phyloP scores from a whole-genome alignment of 2,113 vertebrate genomes.

The Psettodes erumei region DNA sequence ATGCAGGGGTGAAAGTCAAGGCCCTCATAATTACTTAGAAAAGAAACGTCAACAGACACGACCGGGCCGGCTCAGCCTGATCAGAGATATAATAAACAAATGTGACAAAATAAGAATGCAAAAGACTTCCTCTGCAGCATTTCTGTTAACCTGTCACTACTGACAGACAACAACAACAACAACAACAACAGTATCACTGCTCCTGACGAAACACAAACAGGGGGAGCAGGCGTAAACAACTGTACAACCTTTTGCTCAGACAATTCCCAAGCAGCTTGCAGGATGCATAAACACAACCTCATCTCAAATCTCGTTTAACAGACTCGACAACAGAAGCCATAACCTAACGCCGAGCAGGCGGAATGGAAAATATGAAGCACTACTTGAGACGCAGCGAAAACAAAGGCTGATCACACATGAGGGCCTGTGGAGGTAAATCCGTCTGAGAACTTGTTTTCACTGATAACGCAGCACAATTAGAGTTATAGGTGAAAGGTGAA shows the following conservation, averaged over 20 bases:
- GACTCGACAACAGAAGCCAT: too few species aligned
- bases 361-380: background rate
- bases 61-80: conserved; percentile 15
- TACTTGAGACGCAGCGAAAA: background rate
- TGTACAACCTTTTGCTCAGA: background rate
- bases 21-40: background rate
- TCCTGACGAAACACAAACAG: too few species aligned
- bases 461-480: background rate
- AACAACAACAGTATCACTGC: background rate
- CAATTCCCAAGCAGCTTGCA: background rate
- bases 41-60: background rate
- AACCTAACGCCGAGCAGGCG: background rate
- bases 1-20: background rate
- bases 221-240: background rate
- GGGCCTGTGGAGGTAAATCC: background rate
- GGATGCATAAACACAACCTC: background rate
- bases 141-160: conserved; percentile 3
- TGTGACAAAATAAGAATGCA: too few species aligned
- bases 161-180: background rate
- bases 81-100: too few species aligned
- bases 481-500: background rate
- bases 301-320: too few species aligned
- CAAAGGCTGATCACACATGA: background rate
- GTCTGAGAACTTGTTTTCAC: background rate
- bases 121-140: too few species aligned